These are phyloP conservation scores for Nephrotoma flavescens DNA, from an alignment of 2,888 invertebrate genomes.

Conservation along the genomic window DNA sequence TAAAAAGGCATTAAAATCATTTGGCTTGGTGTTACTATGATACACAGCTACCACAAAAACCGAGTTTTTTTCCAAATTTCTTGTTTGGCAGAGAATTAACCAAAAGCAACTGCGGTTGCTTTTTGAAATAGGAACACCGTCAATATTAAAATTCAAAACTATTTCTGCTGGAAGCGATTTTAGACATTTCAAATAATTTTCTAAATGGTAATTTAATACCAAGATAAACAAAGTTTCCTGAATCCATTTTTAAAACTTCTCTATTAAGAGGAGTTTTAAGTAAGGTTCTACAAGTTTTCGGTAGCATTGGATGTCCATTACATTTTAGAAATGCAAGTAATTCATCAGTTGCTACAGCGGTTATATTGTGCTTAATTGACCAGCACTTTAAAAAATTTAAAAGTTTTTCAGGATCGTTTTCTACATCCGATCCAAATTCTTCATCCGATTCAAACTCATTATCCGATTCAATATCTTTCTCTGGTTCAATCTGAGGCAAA, in stretches of 20 bases:
- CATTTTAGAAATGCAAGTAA: not conserved
- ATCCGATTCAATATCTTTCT: too few species aligned
- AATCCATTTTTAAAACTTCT: too few species aligned
- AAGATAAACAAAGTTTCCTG: not conserved
- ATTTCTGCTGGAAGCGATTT: too few species aligned
- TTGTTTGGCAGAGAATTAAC: not conserved
- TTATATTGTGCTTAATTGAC: not conserved
- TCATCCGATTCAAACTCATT: not conserved
- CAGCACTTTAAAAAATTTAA: not conserved
- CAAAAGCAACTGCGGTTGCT: conserved; percentile 4
- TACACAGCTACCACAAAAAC: not conserved
- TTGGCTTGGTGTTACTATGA: not conserved
- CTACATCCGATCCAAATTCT: not conserved
- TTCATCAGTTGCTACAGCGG: not conserved
- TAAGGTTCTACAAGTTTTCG: not conserved
- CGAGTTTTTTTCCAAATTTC: not conserved
- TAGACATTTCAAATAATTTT: not conserved
- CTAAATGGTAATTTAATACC: not conserved
- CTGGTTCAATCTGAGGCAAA: too few species aligned
- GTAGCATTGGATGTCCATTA: not conserved
- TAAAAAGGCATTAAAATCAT: not conserved
- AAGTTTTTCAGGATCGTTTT: not conserved
- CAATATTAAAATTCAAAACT: too few species aligned
- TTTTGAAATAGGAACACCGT: too few species aligned
- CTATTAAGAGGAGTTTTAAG: too few species aligned